Base-by-base conservation (phyloP, 2,888 invertebrate species). In the Cylloceria caligata region DNA sequence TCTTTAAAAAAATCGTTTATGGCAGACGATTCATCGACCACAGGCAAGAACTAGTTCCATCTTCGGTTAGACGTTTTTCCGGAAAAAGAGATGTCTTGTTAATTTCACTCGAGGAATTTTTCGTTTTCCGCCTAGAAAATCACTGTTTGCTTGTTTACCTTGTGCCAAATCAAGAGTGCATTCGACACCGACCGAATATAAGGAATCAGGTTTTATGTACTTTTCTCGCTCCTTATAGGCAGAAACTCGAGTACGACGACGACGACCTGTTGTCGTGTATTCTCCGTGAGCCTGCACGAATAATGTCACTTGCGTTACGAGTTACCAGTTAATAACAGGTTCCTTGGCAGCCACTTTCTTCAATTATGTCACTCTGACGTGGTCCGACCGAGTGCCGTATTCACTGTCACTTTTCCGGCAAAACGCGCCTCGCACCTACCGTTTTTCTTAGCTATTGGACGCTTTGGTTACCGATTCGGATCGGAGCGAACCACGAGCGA, bases 311-410 rank as follows among this genome's bases (percentile, higher is more conserved):
- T 65, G 49, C 60, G 60, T 60, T 60, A 79, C 47, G 72, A 71
- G 77, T 67, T 76, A 86, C 82, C 81, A 81, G 83, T 87, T 87
- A 85, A 86, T 85, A 88, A 88, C 87, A 83, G 86, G 86, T 87
- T 86, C 45, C 65, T 65, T 57, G 67, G 52, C 65, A 64, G 45
- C 36, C 85, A 88, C 89, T 89, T 88, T 88, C 89, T 87, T 89
- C 85, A 84, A 84, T 90, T 88, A 86, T 88, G 85, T 88, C 89
- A 88, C 85, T 47, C 19, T 52, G 45, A 30, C 36, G 68, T 57
- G 81, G 42, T 27, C 47, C 19, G 21, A 21, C 64, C 47, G 45
- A 16, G 24, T 45, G 55, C 11, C 21, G 36, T 45, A 79, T 73
- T 80, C 85, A 84, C 85, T 85, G 83, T 85, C 86, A 83, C 87